These are phyloP conservation scores for Megaustenia siamemsis DNA, from an alignment of 2,888 invertebrate species.

Conservation along the genomic window DNA sequence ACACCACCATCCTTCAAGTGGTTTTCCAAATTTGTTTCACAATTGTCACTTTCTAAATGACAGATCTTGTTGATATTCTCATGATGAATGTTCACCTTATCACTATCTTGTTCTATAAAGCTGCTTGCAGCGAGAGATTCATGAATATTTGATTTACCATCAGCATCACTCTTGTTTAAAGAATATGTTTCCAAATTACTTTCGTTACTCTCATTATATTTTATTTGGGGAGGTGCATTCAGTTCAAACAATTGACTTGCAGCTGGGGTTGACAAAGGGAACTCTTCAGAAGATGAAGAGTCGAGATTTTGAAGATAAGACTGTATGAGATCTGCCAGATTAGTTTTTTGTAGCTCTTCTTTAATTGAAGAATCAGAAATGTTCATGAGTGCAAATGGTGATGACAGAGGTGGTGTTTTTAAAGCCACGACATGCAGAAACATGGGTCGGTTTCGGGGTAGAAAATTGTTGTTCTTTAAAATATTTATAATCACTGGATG, in stretches of 20 bases:
- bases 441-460: not conserved
- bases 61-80: not conserved
- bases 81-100: not conserved
- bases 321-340: slow-evolving; percentile 16
- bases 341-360: not conserved
- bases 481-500: not conserved
- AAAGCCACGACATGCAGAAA: not conserved
- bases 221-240: not conserved
- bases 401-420: not conserved
- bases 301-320: slow-evolving; percentile 1
- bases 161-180: not conserved
- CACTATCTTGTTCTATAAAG: not conserved
- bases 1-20: not conserved
- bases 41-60: not conserved
- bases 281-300: not conserved
- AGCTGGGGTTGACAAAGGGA: not conserved
- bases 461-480: not conserved
- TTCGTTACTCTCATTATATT: not conserved
- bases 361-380: slow-evolving; percentile 15
- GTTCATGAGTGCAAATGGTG: not conserved
- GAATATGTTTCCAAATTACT: not conserved
- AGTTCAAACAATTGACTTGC: not conserved
- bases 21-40: not conserved
- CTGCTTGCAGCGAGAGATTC: not conserved
- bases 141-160: not conserved